A percentile compares a stretch with the other conserved stretches of the same genome.
These are phyloP conservation scores for Zaprionus ornatus DNA, from an alignment of 1,140 invertebrate species.

Conservation along the genomic window DNA sequence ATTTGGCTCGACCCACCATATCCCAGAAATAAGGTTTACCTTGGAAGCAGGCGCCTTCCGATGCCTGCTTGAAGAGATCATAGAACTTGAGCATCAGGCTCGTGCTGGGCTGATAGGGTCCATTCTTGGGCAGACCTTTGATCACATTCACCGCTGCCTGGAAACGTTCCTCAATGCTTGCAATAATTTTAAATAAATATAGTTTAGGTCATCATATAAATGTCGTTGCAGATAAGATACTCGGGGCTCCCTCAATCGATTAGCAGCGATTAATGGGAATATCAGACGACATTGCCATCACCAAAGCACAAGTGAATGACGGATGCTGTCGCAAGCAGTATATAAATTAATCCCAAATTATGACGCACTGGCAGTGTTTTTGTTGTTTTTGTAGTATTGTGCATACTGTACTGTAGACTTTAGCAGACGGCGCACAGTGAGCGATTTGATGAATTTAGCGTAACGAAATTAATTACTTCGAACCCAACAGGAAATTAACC, in stretches of 20 bases:
- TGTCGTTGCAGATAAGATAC: conserved; percentile 44
- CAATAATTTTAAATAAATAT: conserved; percentile 47
- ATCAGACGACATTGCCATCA: not conserved
- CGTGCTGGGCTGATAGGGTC: conserved; percentile 97
- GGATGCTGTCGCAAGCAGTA: conserved; percentile 51
- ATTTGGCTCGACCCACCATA: conserved; percentile 94
- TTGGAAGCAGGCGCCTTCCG: conserved; percentile 91
- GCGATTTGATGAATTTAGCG: too few relatives aligned
- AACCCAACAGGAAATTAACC: too few relatives aligned
- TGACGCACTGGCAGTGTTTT: conserved; percentile 51
- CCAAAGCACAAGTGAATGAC: conserved; percentile 40
- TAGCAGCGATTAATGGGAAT: conserved; percentile 45
- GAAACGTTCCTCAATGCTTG: conserved; percentile 90
- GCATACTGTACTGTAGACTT: too few relatives aligned
- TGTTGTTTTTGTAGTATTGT: too few relatives aligned
- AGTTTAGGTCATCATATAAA: conserved; percentile 16
- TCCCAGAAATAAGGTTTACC: conserved; percentile 96
- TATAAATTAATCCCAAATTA: conserved; percentile 69
- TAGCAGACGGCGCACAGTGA: too few relatives aligned
- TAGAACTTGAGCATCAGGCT: conserved; percentile 97
- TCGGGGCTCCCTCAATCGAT: not conserved
- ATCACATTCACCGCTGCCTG: conserved; percentile 94
- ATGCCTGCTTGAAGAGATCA: conserved; percentile 97
- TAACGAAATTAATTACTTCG: too few relatives aligned
- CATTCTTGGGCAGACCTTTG: conserved; percentile 92